phyloP scores from a whole-genome alignment of 1,140 invertebrate species.

The Brachionus asplanchnoidis region DNA sequence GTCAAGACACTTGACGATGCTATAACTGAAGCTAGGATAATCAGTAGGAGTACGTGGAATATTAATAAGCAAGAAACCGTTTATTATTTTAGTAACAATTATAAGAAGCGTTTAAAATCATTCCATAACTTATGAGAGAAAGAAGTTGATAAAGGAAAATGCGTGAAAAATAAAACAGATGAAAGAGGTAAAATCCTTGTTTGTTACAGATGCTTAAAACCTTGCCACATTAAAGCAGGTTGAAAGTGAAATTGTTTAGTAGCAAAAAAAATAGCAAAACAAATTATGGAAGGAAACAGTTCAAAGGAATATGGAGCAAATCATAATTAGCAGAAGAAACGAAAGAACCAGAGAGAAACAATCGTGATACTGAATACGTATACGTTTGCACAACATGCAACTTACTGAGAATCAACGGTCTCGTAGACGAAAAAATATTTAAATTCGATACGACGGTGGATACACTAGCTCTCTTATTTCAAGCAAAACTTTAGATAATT shows the following conservation, averaged over 20 bases:
- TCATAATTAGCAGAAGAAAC: not conserved
- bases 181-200: not conserved
- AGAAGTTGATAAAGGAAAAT: not conserved
- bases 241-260: not conserved
- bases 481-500: too few relatives aligned
- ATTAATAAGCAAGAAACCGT: not conserved
- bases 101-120: not conserved
- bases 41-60: not conserved
- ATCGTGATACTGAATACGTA: not conserved
- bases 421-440: not conserved
- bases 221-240: not conserved
- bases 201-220: not conserved
- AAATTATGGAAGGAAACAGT: not conserved
- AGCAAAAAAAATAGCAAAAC: not conserved
- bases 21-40: not conserved
- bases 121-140: not conserved
- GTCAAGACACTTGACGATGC: not conserved
- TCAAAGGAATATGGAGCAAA: not conserved
- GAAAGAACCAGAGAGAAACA: not conserved
- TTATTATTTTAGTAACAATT: not conserved
- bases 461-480: not conserved
- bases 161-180: not conserved
- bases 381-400: not conserved
- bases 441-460: not conserved
- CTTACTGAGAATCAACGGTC: not conserved